These are phyloP conservation scores for Pandemis cinnamomeana DNA, from an alignment of 2,888 invertebrate species.

Conservation along the genomic window DNA sequence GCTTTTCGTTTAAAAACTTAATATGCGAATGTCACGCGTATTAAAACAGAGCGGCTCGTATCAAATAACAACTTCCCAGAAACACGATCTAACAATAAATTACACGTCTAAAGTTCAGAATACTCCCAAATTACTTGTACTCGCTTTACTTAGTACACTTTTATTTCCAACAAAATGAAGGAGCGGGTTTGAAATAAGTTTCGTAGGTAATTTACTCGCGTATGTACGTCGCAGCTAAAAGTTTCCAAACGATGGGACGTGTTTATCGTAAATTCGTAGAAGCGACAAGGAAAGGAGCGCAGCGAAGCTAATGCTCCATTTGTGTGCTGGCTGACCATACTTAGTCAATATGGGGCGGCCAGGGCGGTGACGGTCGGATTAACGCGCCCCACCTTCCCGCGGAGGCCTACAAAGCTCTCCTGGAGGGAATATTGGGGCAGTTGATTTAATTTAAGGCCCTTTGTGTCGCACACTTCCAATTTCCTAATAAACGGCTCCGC, in stretches of 20 bases:
- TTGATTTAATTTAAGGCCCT: constrained; percentile 79
- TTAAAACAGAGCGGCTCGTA: constrained; percentile 10
- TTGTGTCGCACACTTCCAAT: constrained; percentile 75
- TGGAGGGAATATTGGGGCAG: constrained; percentile 69
- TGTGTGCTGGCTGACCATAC: constrained; percentile 51
- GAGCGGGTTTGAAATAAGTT: constrained; percentile 52
- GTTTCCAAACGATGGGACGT: constrained; percentile 43
- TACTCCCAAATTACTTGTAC: constrained; percentile 53
- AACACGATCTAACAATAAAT: constrained; percentile 59
- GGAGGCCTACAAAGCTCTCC: constrained; percentile 62
- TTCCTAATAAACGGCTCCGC: constrained; percentile 71
- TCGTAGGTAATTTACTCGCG: constrained; percentile 50
- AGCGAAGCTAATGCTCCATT: constrained; percentile 47
- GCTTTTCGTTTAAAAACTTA: background rate
- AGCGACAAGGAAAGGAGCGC: constrained; percentile 41
- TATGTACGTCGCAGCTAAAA: constrained; percentile 42
- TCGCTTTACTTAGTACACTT: constrained; percentile 50
- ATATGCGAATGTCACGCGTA: background rate
- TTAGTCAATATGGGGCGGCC: constrained; percentile 53
- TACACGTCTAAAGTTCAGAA: constrained; percentile 54
- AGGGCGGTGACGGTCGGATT: constrained; percentile 47
- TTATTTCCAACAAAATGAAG: constrained; percentile 51
- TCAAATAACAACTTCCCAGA: constrained; percentile 32
- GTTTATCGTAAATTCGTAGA: constrained; percentile 32
- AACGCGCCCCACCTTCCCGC: constrained; percentile 53